Evolutionary conservation across 2,888 invertebrate genomes (phyloP), one percentile per base, ranked within the genome.

Genomic region (Coelopa pilipes): DNA sequence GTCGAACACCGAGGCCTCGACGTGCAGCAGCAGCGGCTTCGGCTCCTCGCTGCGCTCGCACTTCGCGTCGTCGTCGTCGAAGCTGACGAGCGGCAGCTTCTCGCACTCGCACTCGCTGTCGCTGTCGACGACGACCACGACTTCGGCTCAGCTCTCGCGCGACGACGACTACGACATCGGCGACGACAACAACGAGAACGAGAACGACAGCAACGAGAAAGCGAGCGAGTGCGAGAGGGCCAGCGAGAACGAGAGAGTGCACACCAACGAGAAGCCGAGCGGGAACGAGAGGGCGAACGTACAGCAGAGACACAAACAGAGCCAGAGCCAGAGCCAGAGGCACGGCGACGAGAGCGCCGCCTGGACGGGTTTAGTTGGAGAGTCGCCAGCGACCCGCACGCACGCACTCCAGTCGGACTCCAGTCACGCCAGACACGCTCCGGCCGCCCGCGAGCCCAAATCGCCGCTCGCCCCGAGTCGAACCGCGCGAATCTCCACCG

Each of bases 41-140:
- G 73, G 69, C 24, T 71, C 74, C 55, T 76, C 78, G 73, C n/a
- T 62, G 15, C 19, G 21, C 13, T 67, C 73, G 62, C 50, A 19
- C 47, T 68, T 62, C 5, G 34, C 70, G 47, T 13, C 70, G 7
- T n/a, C 46, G 45, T 69, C 75, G 4, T 50, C 60, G 47, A 49
- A 24, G 46, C 66, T 55, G 15, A 70, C 70, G 60, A 73, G 75
- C 65, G 78, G 79, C 69, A 76, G 77, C 71, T 77, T 77, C 75
- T 78, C 80, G 62, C 78, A 78, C 78, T 79, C 80, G 11, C n/a
- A n/a, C n/a, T n/a, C n/a, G n/a, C n/a, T n/a, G n/a, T 78, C 80
- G 62, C 78, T 79, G 77, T 79, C 80, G 11, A 75, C 79, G 24
- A 78, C 79, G 50, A 77, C 78, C 46, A 78, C 77, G 34, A 79